Evolutionary conservation across 53 echinoderm and acorn worm genomes (phyloP), one percentile per base, ranked within the genome.

Genomic region (Glandiceps talaboti): DNA sequence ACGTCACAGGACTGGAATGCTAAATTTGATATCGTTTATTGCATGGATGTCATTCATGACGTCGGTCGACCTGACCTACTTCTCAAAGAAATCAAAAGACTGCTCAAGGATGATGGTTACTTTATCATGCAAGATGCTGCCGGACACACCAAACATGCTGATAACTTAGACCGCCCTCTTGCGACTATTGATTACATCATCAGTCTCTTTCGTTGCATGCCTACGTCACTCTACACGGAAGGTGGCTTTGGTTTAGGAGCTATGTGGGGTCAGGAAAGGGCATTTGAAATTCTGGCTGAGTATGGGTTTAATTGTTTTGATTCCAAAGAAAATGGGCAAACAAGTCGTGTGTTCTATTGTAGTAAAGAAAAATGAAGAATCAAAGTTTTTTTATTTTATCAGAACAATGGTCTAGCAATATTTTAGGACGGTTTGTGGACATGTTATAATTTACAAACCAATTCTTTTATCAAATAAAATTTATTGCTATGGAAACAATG

Each of bases 191-290:
- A 14, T 25, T 92, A 82, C 32, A 83, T 80, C 0, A 45, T 45
- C 31, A 95, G 92, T 77, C 33, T 90, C 87, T 80, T 95, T 74
- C 81, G 88, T 29, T 95, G 92, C 28, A 64, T 95, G 30, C 95
- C 95, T 0, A 77, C 75, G 28, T 86, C 92, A 0, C 27, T 88
- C 27, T 82, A 82, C 82, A 33, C 29, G 14, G 86, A 80, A 31
- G 92, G 82, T 1, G 82, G 90, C 27, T 27, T 85, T 26, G 95
- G 86, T 1, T 75, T 95, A 26, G 95, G 95, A 6, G 85, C 90
- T 1, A 31, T 82, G 33, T 95, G 92, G 92, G 95, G 95, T 0
- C 79, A 79, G 30, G 92, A 92, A 79, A 82, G 78, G 26, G 89
- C 90, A 0, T 74, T 73, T n/a, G 90, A 90, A 74, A 85, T 95